Percentiles rank a stretch among this genome's conserved stretches.
Conservation (phyloP, 2,113 vertebrate species). For the Channa maculata region DNA sequence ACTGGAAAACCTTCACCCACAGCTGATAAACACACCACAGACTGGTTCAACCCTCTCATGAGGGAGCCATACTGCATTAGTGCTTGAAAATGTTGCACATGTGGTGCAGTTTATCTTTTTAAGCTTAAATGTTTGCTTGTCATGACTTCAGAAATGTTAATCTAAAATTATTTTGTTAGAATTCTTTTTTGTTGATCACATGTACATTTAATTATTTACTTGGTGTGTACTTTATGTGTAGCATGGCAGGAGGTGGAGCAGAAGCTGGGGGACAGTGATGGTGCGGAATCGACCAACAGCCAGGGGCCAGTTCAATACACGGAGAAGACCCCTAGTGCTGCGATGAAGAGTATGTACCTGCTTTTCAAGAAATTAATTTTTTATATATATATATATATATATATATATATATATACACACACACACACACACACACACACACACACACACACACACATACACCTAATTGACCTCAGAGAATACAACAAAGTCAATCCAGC, state of each 20-base stretch:
- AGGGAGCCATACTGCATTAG: neutral
- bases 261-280: conserved; percentile 79
- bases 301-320: conserved; percentile 88
- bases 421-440: too few relatives aligned
- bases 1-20: conserved; percentile 21
- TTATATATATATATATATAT: neutral
- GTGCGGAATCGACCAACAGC: conserved; percentile 70
- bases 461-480: neutral
- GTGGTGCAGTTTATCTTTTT: too few relatives aligned
- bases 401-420: too few relatives aligned
- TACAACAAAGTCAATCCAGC: neutral
- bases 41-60: neutral
- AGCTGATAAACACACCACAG: conserved; percentile 2
- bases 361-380: neutral
- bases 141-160: neutral
- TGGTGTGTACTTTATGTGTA: conserved; percentile 51
- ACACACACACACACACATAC: too few relatives aligned
- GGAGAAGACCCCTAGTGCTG: conserved; percentile 88
- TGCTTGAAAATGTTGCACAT: neutral
- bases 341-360: conserved; percentile 87
- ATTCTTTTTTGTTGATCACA: too few relatives aligned
- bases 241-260: conserved; percentile 96
- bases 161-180: too few relatives aligned
- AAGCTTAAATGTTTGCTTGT: neutral
- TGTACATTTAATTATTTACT: too few relatives aligned